A percentile compares a stretch with the other conserved stretches of the same genome.
Evolutionary conservation across 2,113 vertebrate genomes (phyloP).

Genomic region (Helogale parvula): DNA sequence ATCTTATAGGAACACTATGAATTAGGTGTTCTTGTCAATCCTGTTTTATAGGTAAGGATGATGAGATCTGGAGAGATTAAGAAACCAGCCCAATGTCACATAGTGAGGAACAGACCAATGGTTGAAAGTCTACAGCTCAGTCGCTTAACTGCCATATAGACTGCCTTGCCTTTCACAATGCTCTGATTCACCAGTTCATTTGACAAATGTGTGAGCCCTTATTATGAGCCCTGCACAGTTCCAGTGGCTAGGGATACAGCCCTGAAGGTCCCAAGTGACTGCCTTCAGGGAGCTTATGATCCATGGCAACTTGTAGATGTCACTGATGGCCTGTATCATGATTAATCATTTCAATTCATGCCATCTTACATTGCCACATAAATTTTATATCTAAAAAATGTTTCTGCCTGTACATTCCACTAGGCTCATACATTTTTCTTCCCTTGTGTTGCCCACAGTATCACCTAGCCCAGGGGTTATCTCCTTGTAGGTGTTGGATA

Average conservation of each 20-base stretch:
- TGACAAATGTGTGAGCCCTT: not conserved
- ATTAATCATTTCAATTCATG: not conserved
- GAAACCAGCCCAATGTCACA: not conserved
- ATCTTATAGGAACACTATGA: not conserved
- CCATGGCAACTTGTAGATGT: not conserved
- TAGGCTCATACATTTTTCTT: not conserved
- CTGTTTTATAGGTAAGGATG: not conserved
- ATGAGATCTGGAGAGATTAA: not conserved
- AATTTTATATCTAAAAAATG: not conserved
- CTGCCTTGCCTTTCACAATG: not conserved
- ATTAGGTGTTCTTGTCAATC: not conserved
- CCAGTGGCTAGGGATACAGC: not conserved
- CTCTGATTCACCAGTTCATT: not conserved
- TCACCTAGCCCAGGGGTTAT: not conserved
- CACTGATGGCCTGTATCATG: not conserved
- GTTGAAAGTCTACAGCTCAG: not conserved
- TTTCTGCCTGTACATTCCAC: not conserved
- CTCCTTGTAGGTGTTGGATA: not conserved
- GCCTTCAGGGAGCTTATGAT: accelerated
- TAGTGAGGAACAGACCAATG: not conserved
- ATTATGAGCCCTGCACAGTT: not conserved
- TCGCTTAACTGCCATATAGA: not conserved
- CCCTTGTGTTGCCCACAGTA: not conserved
- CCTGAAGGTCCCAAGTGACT: not conserved
- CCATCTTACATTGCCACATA: not conserved